Evolutionary conservation across 2,888 invertebrate species (phyloP), one percentile per base, ranked within the genome.

Genomic region (Euzophera pinguis): DNA sequence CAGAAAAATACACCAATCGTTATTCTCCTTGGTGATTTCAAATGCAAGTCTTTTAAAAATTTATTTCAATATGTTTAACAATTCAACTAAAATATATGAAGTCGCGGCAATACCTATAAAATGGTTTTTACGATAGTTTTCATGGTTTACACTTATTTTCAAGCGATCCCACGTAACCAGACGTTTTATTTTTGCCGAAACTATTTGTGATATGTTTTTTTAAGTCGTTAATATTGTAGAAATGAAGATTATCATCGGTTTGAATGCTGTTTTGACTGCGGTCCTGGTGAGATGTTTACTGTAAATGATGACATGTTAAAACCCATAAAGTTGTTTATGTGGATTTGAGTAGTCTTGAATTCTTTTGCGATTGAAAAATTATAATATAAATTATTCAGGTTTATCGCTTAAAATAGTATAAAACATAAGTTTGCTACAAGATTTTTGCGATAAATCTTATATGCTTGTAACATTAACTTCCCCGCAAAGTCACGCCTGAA

Each of bases 61-160:
- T 5, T 22, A 22, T 2, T 22, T 22, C 22, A 22, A 22, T 5
- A 22, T 22, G n/a, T n/a, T n/a, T n/a, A n/a, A n/a, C n/a, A n/a
- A n/a, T n/a, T n/a, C 34, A 43, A 42, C 22, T 10, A 4, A 49
- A 49, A 27, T 9, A 38, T 22, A 29, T 32, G 27, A 41, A 42
- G 35, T 51, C 14, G 1, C 35, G 39, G 32, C 66, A 61, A 75
- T 71, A 66, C 65, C 69, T 60, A 72, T 78, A 78, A 81, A 78
- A 73, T 68, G 61, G 58, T 62, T 67, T 74, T 84, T 78, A 81
- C 69, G 71, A 65, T 61, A 57, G 42, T 60, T 63, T 62, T 60
- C 67, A 73, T 84, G 71, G 78, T 81, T 76, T 76, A 78, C 69
- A 68, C 56, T 51, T 51, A 51, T 51, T 51, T 51, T 45, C 13